These are phyloP conservation scores for Muricea muricata DNA, from an alignment of 92 coral and sea anemone species.

Conservation along the genomic window DNA sequence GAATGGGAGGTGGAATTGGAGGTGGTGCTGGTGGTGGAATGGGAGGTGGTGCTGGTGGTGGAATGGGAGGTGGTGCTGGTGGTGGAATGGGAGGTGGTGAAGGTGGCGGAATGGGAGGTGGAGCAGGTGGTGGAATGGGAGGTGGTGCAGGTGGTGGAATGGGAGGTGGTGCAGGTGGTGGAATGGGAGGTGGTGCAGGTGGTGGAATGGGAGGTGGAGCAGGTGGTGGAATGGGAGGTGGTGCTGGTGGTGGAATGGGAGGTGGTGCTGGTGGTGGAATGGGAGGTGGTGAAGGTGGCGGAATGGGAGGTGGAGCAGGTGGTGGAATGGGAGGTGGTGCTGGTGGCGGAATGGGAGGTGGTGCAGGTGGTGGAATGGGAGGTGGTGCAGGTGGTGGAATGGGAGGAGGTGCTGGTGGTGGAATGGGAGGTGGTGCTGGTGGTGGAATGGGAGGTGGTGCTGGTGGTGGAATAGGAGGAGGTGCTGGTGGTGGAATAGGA, in stretches of 20 bases:
- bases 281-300: conserved; percentile 10
- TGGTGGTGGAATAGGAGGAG: no score
- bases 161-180: neutral
- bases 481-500: neutral
- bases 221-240: no score
- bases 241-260: no score
- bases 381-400: no score
- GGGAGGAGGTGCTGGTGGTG: no score
- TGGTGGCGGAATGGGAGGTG: no score
- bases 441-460: no score
- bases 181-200: neutral
- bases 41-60: neutral
- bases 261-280: no score
- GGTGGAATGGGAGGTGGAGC: neutral
- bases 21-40: neutral
- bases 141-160: neutral
- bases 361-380: no score
- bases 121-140: conserved; percentile 9
- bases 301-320: conserved; percentile 6
- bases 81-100: neutral
- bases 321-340: neutral
- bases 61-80: neutral
- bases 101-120: neutral
- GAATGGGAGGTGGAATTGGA: neutral
- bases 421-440: no score